These are phyloP conservation scores for Hyles vespertilio DNA, from an alignment of 1,140 invertebrate species.

Conservation along the genomic window DNA sequence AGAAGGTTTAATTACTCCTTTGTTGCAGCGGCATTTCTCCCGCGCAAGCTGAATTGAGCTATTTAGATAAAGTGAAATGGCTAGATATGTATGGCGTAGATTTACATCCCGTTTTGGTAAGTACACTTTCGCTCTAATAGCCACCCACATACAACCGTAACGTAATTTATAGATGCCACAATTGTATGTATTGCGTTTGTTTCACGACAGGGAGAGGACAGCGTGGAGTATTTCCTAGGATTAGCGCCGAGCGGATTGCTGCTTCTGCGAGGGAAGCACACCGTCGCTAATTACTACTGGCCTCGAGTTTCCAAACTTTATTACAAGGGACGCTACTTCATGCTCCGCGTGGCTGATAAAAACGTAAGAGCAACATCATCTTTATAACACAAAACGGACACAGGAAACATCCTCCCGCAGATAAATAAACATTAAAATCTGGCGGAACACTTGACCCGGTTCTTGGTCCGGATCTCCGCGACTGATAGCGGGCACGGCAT, in stretches of 20 bases:
- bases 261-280: constrained; percentile 95
- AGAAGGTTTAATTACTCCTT: constrained; percentile 20
- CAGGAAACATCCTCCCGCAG: constrained; percentile 15
- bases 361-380: constrained; percentile 80
- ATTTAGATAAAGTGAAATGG: constrained; percentile 96
- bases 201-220: constrained; percentile 91
- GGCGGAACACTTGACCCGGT: constrained; percentile 52
- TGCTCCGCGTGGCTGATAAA: constrained; percentile 96
- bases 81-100: constrained; percentile 98
- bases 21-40: constrained; percentile 77
- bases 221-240: constrained; percentile 96
- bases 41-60: constrained; percentile 88
- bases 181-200: constrained; percentile 32
- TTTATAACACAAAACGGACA: constrained; percentile 7
- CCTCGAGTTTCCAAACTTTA: constrained; percentile 97
- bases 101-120: constrained; percentile 82
- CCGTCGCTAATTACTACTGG: constrained; percentile 99
- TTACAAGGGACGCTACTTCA: constrained; percentile 97
- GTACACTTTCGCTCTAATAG: constrained; percentile 9
- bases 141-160: not conserved
- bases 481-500: constrained; percentile 44
- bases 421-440: constrained; percentile 43
- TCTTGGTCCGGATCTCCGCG: constrained; percentile 42
- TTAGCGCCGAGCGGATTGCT: constrained; percentile 98
- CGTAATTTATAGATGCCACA: not conserved